These are phyloP conservation scores for Dolichoris vasculosae DNA, from an alignment of 1,140 invertebrate species.

Conservation along the genomic window DNA sequence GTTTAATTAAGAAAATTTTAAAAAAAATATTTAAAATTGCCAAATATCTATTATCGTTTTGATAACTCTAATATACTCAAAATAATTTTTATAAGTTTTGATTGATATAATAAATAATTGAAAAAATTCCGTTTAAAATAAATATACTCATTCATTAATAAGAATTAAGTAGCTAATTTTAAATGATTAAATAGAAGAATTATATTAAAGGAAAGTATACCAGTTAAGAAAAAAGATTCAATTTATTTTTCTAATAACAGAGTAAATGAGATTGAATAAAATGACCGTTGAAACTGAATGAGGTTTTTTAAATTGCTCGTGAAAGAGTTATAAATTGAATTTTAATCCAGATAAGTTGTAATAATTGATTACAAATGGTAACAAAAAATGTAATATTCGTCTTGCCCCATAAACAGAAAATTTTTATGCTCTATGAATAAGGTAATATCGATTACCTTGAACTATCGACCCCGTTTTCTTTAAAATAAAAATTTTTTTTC, in stretches of 20 bases:
- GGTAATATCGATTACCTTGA: background rate
- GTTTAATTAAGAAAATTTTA: too few relatives aligned
- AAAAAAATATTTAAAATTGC: too few relatives aligned
- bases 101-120: too few relatives aligned
- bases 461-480: background rate
- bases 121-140: too few relatives aligned
- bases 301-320: background rate
- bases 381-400: background rate
- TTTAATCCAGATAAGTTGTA: background rate
- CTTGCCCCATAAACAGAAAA: background rate
- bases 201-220: background rate
- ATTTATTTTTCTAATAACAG: background rate
- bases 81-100: too few relatives aligned
- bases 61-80: too few relatives aligned
- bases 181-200: background rate
- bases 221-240: background rate
- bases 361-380: background rate
- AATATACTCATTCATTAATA: background rate
- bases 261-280: background rate
- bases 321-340: background rate
- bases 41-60: too few relatives aligned
- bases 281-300: background rate
- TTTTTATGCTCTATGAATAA: background rate
- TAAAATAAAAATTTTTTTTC: background rate
- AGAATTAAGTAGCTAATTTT: background rate